A percentile compares a stretch with the other conserved stretches of the same genome.
phyloP scores from a whole-genome alignment of 2,113 vertebrate genomes.

The Psittacara wagleri region DNA sequence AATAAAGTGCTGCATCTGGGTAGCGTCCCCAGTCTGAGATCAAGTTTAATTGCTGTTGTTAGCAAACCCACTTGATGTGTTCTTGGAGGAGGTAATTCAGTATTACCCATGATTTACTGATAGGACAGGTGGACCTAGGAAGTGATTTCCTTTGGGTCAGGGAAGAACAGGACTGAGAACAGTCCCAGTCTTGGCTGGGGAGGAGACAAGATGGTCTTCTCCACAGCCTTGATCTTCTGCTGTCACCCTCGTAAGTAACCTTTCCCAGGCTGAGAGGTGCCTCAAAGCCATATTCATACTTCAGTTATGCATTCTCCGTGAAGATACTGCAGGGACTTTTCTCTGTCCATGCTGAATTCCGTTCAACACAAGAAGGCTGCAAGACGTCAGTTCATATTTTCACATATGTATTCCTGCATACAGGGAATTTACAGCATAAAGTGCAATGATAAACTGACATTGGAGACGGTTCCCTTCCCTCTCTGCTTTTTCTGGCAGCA shows the following conservation, averaged over 20 bases:
- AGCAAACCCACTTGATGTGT: neutral
- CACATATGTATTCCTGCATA: neutral
- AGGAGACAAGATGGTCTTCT: neutral
- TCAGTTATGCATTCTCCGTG: fast-evolving
- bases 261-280: neutral
- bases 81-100: neutral
- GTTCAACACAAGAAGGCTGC: neutral
- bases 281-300: neutral
- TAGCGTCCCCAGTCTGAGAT: neutral
- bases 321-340: neutral
- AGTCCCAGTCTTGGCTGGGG: neutral
- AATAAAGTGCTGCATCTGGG: neutral
- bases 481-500: constrained; percentile 71
- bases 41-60: neutral
- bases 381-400: neutral
- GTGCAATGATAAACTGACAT: neutral
- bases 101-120: neutral
- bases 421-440: neutral
- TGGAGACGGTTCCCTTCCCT: constrained; percentile 28
- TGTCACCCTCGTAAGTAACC: neutral
- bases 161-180: neutral
- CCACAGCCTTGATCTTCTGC: neutral
- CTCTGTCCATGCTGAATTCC: neutral
- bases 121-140: neutral
- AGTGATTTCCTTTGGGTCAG: neutral